A percentile compares a stretch with the other conserved stretches of the same genome.
Evolutionary conservation across 2,797 vertebrate species (phyloP).

Genomic region (Margarornis squamiger): DNA sequence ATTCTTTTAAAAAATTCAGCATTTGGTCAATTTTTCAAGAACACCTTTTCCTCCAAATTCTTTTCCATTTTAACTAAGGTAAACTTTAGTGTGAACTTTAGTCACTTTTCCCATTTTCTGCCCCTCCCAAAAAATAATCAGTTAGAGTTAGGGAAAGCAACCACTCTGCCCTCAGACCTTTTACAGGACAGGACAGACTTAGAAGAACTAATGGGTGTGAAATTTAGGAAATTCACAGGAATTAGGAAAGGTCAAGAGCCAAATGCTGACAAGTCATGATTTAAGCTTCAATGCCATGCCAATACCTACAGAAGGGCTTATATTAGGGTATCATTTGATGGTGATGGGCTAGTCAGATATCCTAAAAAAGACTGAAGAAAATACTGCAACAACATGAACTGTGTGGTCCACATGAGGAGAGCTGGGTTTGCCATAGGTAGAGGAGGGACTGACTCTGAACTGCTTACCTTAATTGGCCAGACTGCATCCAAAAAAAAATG

Average conservation of each 20-base stretch:
- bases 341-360: background rate
- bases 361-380: background rate
- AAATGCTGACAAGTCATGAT: background rate
- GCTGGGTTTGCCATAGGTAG: background rate
- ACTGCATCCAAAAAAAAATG: background rate
- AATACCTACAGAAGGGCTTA: background rate
- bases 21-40: background rate
- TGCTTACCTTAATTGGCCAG: background rate
- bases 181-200: background rate
- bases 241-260: background rate
- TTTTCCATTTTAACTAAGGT: background rate
- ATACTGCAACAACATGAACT: background rate
- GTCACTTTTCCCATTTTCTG: background rate
- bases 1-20: background rate
- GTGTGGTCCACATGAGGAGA: background rate
- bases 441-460: background rate
- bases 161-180: accelerated
- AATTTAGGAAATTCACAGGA: background rate
- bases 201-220: background rate
- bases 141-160: background rate
- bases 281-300: background rate
- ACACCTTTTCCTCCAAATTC: background rate
- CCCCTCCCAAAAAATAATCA: background rate
- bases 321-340: background rate
- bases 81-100: background rate